Conservation (phyloP, 2,888 invertebrate genomes). For the Cecidostiba fungosa region DNA sequence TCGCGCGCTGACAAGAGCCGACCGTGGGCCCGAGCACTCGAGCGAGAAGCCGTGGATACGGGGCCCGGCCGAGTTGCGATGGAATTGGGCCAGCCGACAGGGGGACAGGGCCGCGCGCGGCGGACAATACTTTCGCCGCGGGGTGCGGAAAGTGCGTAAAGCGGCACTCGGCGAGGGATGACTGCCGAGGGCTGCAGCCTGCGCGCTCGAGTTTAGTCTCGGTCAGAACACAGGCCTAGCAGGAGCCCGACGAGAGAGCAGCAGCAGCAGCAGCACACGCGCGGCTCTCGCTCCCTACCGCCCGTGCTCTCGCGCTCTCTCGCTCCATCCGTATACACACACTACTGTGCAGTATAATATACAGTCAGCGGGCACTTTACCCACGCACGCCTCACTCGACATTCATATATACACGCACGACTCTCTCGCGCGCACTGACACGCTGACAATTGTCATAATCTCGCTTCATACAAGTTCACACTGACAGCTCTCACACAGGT, state of each 20-base stretch:
- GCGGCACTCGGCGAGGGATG: slow-evolving; percentile 76
- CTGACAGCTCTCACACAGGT: slow-evolving; percentile 3
- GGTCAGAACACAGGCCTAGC: slow-evolving; percentile 80
- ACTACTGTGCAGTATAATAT: not conserved
- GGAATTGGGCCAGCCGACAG: not conserved
- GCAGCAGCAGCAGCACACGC: slow-evolving; percentile 36
- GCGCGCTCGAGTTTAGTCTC: slow-evolving; percentile 79
- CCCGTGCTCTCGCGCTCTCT: slow-evolving; percentile 61
- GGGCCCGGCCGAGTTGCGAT: not conserved
- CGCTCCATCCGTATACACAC: not conserved
- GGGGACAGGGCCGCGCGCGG: slow-evolving; percentile 19
- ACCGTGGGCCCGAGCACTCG: not conserved
- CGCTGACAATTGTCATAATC: not conserved
- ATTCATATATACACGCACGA: not conserved
- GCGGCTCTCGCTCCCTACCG: slow-evolving; percentile 52
- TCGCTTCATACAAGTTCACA: not conserved
- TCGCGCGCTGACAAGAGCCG: not conserved
- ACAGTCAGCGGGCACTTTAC: slow-evolving; percentile 3
- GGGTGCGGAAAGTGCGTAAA: slow-evolving; percentile 78
- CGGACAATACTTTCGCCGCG: slow-evolving; percentile 64
- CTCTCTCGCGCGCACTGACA: not conserved
- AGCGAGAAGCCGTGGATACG: not conserved
- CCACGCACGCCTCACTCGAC: not conserved
- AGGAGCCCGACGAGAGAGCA: slow-evolving; percentile 71
- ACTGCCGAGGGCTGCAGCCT: slow-evolving; percentile 77